Percentiles rank a stretch among this genome's conserved stretches.
Evolutionary conservation across 2,797 vertebrate species (phyloP).

Genomic region (Micropoecilia bifurca): DNA sequence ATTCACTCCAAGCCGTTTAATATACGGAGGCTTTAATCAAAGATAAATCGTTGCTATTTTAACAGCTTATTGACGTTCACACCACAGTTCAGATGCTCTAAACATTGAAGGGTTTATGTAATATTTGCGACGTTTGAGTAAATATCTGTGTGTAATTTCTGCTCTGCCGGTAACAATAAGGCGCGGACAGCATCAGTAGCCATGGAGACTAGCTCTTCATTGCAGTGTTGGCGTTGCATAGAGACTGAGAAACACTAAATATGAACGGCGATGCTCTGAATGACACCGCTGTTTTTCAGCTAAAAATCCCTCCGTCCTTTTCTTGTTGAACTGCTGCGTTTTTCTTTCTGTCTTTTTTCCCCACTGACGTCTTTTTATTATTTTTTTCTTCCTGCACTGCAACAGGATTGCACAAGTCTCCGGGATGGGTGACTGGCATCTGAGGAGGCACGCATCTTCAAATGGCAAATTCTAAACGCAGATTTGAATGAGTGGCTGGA

Average conservation of each 20-base stretch:
- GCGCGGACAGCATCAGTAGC: slow-evolving; percentile 61
- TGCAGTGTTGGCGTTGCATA: slow-evolving; percentile 74
- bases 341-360: neutral
- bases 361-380: neutral
- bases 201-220: slow-evolving; percentile 74
- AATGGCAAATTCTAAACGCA: slow-evolving; percentile 42
- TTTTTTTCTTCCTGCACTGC: slow-evolving; percentile 12
- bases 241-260: slow-evolving; percentile 66
- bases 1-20: slow-evolving; percentile 11
- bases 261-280: slow-evolving; percentile 72
- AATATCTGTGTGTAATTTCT: slow-evolving; percentile 31
- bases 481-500: slow-evolving; percentile 12
- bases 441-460: slow-evolving; percentile 38
- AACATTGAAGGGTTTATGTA: neutral
- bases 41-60: neutral
- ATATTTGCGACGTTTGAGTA: neutral
- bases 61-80: neutral
- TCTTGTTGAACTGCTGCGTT: slow-evolving; percentile 54
- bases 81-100: neutral
- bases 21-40: neutral
- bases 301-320: slow-evolving; percentile 4
- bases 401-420: slow-evolving; percentile 57
- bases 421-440: slow-evolving; percentile 56
- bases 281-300: slow-evolving; percentile 58
- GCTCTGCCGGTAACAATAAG: slow-evolving; percentile 28